Conservation (phyloP, 2,888 invertebrate species). For the Eupeodes latifasciatus region DNA sequence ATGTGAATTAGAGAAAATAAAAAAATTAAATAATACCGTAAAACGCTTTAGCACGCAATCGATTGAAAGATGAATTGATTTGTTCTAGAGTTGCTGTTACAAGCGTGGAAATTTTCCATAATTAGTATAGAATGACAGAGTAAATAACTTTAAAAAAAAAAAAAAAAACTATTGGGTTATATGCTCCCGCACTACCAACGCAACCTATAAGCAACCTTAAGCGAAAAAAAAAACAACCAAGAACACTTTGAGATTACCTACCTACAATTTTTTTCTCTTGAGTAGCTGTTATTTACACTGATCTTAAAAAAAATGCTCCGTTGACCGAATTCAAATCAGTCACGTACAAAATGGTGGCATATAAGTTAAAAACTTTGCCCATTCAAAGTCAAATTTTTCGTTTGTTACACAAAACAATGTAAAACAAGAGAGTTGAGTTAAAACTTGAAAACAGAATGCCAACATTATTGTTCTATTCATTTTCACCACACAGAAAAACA, state of each 20-base stretch:
- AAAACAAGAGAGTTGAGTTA: constrained; percentile 67
- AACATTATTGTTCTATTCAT: constrained; percentile 29
- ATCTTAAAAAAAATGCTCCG: constrained; percentile 50
- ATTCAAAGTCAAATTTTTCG: constrained; percentile 68
- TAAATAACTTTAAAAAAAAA: constrained; percentile 10
- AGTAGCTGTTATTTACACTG: constrained; percentile 39
- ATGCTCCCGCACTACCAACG: neutral
- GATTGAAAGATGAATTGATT: constrained; percentile 76
- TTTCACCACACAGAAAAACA: neutral
- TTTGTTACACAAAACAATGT: constrained; percentile 41
- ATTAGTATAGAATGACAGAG: constrained; percentile 57
- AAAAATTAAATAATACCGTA: constrained; percentile 72
- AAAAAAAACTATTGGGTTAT: neutral
- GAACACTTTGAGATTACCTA: neutral
- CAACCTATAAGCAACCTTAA: neutral
- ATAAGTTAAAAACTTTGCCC: constrained; percentile 43
- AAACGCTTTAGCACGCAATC: constrained; percentile 76
- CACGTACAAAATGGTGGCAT: constrained; percentile 69
- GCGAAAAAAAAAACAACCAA: neutral
- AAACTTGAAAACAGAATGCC: constrained; percentile 54
- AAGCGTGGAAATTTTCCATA: constrained; percentile 74
- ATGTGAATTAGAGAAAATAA: constrained; percentile 70
- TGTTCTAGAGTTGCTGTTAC: constrained; percentile 72
- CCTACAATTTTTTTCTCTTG: neutral
- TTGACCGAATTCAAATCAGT: constrained; percentile 76